These are phyloP conservation scores for Coronaproctus castanopsis DNA, from an alignment of 2,888 invertebrate genomes.

Conservation along the genomic window DNA sequence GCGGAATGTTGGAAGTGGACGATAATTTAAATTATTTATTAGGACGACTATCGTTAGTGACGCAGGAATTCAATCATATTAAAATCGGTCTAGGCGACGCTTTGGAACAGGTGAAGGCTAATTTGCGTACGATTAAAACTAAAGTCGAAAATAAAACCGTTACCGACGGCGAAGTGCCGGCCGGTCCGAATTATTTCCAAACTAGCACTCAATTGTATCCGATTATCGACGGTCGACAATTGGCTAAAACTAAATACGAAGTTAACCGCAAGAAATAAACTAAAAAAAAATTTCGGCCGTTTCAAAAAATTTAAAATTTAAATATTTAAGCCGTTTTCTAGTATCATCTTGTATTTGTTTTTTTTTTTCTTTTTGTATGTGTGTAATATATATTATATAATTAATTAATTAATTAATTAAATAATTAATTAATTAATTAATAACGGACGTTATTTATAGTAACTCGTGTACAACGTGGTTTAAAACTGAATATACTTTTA, in stretches of 20 bases:
- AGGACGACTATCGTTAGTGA: conserved; percentile 55
- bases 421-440: too few species aligned
- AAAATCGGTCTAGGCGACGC: conserved; percentile 53
- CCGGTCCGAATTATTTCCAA: conserved; percentile 29
- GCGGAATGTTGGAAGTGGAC: conserved; percentile 54
- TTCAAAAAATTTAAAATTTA: too few species aligned
- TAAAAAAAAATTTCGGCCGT: too few species aligned
- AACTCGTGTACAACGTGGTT: too few species aligned
- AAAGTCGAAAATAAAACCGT: too few species aligned
- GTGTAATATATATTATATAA: too few species aligned
- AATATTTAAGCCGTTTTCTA: too few species aligned
- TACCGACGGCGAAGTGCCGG: conserved; percentile 26
- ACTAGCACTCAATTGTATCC: conserved; percentile 14
- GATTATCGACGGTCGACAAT: neutral
- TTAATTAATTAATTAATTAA: too few species aligned
- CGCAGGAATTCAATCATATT: conserved; percentile 66
- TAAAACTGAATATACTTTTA: too few species aligned
- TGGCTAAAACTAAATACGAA: conserved; percentile 1
- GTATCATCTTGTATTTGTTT: too few species aligned
- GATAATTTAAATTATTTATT: conserved; percentile 62
- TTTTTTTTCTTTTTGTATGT: too few species aligned
- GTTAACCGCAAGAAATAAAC: neutral
- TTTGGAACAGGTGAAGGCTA: conserved; percentile 44
- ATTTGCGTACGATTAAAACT: conserved; percentile 40
- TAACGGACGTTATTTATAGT: too few species aligned